Base-by-base conservation (phyloP, 2,113 vertebrate species). In the Rhinichthys klamathensis region DNA sequence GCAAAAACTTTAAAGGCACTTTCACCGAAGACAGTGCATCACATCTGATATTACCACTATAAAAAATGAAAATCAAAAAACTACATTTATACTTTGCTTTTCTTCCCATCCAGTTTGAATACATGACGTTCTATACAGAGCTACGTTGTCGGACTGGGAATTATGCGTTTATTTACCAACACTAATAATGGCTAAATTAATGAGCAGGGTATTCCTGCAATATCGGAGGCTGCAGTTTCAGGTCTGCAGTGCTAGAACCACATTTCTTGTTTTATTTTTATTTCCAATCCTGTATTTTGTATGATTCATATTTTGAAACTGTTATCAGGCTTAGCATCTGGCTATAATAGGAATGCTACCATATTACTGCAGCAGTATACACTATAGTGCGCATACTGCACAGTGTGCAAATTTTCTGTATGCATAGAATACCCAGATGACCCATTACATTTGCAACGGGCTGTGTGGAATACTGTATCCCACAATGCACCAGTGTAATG, bases 401-500 rank as follows among this genome's bases (percentile, higher is more conserved):
- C 41, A 46, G 41, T 49, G 13, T 27, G 38, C 72, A 74, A 6
- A 46, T 74, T 15, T 46, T 25, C n/a, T 74, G 41, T 27, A 49
- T 46, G n/a, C 41, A 46, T 3, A 27, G 41, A 74, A 74, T 74
- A 49, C 72, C 72, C 72, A 46, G 12, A n/a, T 46, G 72, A 27
- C 72, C 38, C n/a, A 74, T 74, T 46, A 74, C 6, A 27, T 73
- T 46, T 25, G 23, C 38, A 46, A 15, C 23, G 9, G 11, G n/a
- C 58, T 46, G 70, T 15, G 38, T 46, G 38, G 70, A 46, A 73
- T 46, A 44, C 23, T 46, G 13, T 6, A 73, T 49, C 41, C 72
- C 72, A 74, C 41, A 74, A 74, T 74, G 72, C 72, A 74, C n/a
- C 41, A 27, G 41, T 27, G 41, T 74, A 74, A 73, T 73, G 38